Base-by-base conservation (phyloP, 2,888 invertebrate species). In the Cylloceria caligata region DNA sequence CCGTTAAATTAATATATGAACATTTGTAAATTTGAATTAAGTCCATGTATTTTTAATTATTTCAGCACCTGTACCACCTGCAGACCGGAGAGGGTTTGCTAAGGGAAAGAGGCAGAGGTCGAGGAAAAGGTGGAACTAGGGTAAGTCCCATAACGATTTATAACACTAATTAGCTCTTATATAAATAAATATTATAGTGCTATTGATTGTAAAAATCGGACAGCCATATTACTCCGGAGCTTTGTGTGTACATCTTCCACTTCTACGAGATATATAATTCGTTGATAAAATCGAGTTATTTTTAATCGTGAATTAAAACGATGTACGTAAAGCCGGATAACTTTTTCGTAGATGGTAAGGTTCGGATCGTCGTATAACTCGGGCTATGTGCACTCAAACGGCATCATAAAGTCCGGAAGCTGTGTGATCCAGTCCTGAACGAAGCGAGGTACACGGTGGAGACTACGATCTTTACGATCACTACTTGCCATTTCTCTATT, bases 41-140 rank as follows among this genome's bases (percentile, higher is more conserved):
- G 42, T 16, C 39, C 65, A 81, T 52, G 5, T 68, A 52, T 86
- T 82, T 83, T 68, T 62, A 64, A 74, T n/a, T 85, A 80, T 92
- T 92, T 69, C 91, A 93, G 92, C 92, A 93, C 87, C 88, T 93
- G 81, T 92, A 92, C 85, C 92, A 92, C 82, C 86, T 93, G 85
- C 92, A 92, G 83, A 92, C 92, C 36, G 92, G 92, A 71, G 92
- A 93, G 77, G 92, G 92, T 75, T 88, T 92, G 64, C 92, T 91
- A 83, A 87, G 92, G 68, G 92, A 93, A 85, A 85, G 92, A 83
- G 92, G 92, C 36, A 88, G 92, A 85, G 92, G 92, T 52, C 89
- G 92, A 89, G 92, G 92, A 86, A 93, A 93, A 83, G 92, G 92
- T 84, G 88, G 92, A 85, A 92, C 92, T 52, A 91, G 92, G 89